Evolutionary conservation across 2,113 vertebrate genomes (phyloP).

Genomic region (Taurulus bubalis): DNA sequence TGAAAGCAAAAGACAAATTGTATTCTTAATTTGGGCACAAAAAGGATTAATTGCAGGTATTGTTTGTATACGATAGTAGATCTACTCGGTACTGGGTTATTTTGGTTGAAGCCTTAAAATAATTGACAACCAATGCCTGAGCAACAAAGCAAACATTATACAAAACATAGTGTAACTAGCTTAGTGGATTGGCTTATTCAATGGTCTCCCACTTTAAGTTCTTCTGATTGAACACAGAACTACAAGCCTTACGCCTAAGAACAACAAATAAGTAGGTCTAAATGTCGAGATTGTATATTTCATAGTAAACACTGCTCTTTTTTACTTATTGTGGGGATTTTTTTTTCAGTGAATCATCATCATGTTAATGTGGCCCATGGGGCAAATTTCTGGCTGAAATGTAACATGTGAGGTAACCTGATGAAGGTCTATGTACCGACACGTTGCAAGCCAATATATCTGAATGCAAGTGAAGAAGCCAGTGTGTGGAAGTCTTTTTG

Average conservation of each 20-base stretch:
- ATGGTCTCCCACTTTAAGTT: neutral
- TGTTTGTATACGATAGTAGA: neutral
- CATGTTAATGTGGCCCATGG: neutral
- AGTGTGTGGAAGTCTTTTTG: neutral
- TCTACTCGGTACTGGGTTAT: neutral
- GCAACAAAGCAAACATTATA: neutral
- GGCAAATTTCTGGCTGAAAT: neutral
- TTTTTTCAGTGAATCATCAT: neutral
- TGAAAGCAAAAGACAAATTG: neutral
- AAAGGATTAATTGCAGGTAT: neutral
- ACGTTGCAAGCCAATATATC: neutral
- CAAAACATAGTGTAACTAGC: neutral
- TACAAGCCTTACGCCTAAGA: neutral
- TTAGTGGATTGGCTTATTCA: neutral
- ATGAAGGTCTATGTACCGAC: neutral
- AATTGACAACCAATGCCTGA: neutral
- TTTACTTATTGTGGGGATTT: neutral
- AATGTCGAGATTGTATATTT: neutral
- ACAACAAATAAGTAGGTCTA: neutral
- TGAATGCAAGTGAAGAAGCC: neutral
- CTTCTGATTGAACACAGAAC: constrained; percentile 2
- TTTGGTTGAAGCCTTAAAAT: neutral
- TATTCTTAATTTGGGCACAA: neutral
- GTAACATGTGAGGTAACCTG: neutral
- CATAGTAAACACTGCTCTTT: neutral